Percentiles rank a stretch among this genome's conserved stretches.
These are phyloP conservation scores for Hirtodrosophila histrioides DNA, from an alignment of 2,888 invertebrate genomes.

Conservation along the genomic window DNA sequence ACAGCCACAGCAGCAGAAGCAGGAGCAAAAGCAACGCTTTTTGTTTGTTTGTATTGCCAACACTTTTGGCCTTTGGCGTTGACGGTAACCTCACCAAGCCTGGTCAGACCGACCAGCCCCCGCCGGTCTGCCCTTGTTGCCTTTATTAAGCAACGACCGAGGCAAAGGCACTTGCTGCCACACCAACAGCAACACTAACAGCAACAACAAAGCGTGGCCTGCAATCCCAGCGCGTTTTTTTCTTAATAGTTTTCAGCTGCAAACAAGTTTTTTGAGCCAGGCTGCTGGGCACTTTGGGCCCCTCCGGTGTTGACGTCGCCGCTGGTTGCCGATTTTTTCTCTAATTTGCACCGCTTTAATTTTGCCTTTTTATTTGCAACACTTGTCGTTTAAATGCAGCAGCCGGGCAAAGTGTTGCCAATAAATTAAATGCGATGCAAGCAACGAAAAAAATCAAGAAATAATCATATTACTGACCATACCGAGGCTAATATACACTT, in stretches of 20 bases:
- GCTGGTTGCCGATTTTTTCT: constrained; percentile 51
- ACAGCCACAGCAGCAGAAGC: constrained; percentile 14
- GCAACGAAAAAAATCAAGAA: constrained; percentile 25
- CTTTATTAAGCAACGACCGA: constrained; percentile 69
- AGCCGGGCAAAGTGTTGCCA: constrained; percentile 73
- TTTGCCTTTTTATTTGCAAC: constrained; percentile 79
- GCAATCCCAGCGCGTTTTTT: constrained; percentile 64
- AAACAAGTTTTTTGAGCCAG: constrained; percentile 62
- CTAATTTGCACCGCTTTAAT: constrained; percentile 79
- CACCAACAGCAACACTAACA: constrained; percentile 22
- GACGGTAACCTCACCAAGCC: constrained; percentile 61
- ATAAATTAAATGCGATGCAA: constrained; percentile 70
- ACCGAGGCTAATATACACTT: constrained; percentile 35
- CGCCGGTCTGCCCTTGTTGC: constrained; percentile 47
- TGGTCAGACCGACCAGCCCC: constrained; percentile 3
- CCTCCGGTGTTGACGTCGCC: constrained; percentile 69
- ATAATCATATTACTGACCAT: neutral
- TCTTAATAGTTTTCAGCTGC: constrained; percentile 68
- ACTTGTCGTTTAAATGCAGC: constrained; percentile 79
- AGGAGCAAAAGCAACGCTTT: constrained; percentile 53
- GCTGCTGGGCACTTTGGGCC: constrained; percentile 32
- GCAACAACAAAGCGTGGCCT: constrained; percentile 50
- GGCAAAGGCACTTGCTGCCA: constrained; percentile 69
- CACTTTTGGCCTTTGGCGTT: constrained; percentile 81
- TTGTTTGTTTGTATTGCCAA: constrained; percentile 72